phyloP scores from a whole-genome alignment of 2,888 invertebrate species.

The Druceiella hillmani region DNA sequence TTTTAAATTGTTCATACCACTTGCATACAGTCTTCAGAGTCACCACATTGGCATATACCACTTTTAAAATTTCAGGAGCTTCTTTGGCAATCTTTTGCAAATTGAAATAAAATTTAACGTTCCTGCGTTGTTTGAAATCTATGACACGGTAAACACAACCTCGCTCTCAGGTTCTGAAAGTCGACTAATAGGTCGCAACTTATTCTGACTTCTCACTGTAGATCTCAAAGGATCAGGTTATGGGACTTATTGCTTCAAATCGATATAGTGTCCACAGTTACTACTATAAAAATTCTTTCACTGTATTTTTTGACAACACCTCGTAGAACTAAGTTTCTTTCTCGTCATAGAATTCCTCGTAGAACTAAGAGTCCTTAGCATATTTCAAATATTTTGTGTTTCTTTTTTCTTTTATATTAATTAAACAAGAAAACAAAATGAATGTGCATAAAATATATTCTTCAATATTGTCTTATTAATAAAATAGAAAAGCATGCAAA shows the following conservation, averaged over 20 bases:
- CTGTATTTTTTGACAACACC: no score
- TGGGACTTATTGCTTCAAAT: not conserved
- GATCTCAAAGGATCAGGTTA: not conserved
- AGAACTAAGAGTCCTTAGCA: no score
- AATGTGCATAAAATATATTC: no score
- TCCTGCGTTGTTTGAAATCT: no score
- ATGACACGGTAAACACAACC: not conserved
- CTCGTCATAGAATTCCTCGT: no score
- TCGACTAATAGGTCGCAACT: not conserved
- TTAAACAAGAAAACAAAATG: no score
- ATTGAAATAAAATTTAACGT: not conserved
- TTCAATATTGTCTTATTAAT: no score
- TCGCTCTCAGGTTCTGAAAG: not conserved
- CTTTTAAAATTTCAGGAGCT: not conserved
- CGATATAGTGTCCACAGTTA: not conserved
- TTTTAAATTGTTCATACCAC: not conserved
- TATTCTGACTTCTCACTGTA: not conserved
- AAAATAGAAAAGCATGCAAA: no score
- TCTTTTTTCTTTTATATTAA: no score
- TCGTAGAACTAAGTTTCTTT: no score
- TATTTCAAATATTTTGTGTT: no score
- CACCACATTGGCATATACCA: not conserved
- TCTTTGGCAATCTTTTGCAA: not conserved
- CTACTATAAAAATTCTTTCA: no score
- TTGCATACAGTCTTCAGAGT: slow-evolving; percentile 1